Evolutionary conservation across 1,140 invertebrate species (phyloP), one percentile per base, ranked within the genome.

Genomic region (Drosophila sechellia): DNA sequence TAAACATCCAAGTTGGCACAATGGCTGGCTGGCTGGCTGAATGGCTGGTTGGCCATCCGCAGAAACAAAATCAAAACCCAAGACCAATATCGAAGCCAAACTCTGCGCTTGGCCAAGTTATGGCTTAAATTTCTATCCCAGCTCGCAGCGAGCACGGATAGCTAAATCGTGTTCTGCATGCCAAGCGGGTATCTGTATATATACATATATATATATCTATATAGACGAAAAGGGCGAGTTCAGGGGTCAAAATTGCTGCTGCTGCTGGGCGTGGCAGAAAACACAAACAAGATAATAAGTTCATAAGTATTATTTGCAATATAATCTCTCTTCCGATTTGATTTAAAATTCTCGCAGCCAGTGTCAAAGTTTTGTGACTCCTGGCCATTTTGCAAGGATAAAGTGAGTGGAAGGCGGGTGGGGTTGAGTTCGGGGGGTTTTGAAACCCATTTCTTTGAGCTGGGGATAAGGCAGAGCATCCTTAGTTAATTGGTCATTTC

Each of bases 231-330:
- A 66, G 43, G 13, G 6, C 3, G 17, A 11, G 42, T 20, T 43
- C 42, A 20, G 37, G 17, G 68, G 56, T 61, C 66, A 57, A 15
- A 42, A 12, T 39, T 45, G 17, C 15, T 11, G 22, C 15, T 11
- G 22, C 34, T 20, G 56, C 37, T 59, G 74, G 53, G 59, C 45
- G 73, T 50, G 65, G 59, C 65, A 61, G 71, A 64, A 52, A 87
- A 60, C 79, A 90, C 79, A 89, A 89, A 89, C 84, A 89, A 89
- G 84, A 89, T 89, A 89, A 89, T 89, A 89, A 89, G 85, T 89
- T 89, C 84, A 84, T 89, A 89, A 89, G 84, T 89, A 89, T 89
- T 90, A 84, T 89, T 89, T 89, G 79, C 71, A 64, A 80, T 71
- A 79, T 89, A 87, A 87, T 89, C 84, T 84, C 76, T 79, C 60